phyloP scores from a whole-genome alignment of 1,140 invertebrate genomes.

The Ooceraea biroi region DNA sequence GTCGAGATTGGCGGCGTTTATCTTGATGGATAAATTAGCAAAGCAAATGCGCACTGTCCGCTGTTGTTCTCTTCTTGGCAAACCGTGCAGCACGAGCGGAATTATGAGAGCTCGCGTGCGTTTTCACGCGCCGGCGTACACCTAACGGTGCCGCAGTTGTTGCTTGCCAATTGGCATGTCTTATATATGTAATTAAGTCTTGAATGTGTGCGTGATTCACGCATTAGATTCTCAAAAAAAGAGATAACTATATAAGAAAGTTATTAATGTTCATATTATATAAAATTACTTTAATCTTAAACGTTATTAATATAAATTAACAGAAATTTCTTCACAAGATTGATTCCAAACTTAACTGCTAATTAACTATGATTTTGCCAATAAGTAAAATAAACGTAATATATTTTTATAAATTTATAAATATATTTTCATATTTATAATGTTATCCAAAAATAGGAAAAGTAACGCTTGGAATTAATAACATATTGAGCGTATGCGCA shows the following conservation, averaged over 20 bases:
- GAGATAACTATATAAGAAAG: conserved; percentile 6
- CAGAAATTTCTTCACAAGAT: not conserved
- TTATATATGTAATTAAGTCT: conserved; percentile 39
- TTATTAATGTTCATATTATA: not conserved
- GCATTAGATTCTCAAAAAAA: not conserved
- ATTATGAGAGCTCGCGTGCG: conserved; percentile 55
- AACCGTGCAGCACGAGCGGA: conserved; percentile 58
- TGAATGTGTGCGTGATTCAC: conserved; percentile 2
- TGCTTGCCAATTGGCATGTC: conserved; percentile 48
- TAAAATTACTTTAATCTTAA: conserved; percentile 11
- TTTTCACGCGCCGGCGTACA: conserved; percentile 45
- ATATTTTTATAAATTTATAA: not conserved
- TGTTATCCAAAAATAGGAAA: too few relatives aligned
- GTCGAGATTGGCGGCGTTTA: conserved; percentile 63
- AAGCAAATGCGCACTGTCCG: conserved; percentile 70
- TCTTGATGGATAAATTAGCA: conserved; percentile 71
- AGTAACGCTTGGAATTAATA: not conserved
- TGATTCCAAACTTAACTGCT: not conserved
- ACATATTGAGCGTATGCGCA: too few relatives aligned
- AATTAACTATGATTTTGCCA: not conserved
- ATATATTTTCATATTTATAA: not conserved
- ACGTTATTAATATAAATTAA: conserved; percentile 18
- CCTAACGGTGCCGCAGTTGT: conserved; percentile 45
- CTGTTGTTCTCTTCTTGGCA: conserved; percentile 53
- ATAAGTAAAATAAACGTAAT: not conserved